Evolutionary conservation across 2,797 vertebrate genomes (phyloP).

Genomic region (Dryobates pubescens): DNA sequence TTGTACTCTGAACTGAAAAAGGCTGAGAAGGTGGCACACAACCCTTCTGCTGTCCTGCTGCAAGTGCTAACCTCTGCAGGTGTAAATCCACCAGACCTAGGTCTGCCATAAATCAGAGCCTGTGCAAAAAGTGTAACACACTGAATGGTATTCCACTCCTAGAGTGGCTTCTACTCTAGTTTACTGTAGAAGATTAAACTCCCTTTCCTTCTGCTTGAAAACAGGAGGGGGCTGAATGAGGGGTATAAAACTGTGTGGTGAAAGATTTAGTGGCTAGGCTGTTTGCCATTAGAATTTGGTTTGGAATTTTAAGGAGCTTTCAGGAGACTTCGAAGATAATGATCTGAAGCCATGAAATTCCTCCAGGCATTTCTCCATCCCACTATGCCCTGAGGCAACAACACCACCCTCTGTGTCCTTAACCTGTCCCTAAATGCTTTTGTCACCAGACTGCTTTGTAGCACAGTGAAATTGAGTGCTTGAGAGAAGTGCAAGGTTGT

Average conservation of each 20-base stretch:
- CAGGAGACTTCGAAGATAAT: constrained; percentile 9
- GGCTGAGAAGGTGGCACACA: background rate
- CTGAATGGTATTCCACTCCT: background rate
- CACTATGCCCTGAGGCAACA: background rate
- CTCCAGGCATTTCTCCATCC: constrained; percentile 28
- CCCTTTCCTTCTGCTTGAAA: background rate
- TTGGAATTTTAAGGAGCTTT: constrained; percentile 60
- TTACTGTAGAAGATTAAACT: background rate
- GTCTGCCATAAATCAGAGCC: background rate
- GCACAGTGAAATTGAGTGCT: background rate
- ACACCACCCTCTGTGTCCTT: background rate
- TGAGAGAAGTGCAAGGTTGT: background rate
- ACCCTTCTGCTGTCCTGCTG: background rate
- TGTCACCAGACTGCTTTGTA: background rate
- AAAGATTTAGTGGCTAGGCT: background rate
- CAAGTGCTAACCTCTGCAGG: background rate
- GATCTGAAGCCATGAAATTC: constrained; percentile 45
- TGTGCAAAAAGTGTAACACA: background rate
- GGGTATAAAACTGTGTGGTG: background rate
- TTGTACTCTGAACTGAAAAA: background rate
- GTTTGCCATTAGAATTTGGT: constrained; percentile 67
- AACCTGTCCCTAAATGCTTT: background rate
- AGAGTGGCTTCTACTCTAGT: background rate
- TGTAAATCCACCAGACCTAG: background rate
- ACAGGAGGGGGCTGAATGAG: background rate